Percentiles rank a stretch among this genome's conserved stretches.
Evolutionary conservation across 2,797 vertebrate genomes (phyloP).

Genomic region (Cygnus olor): DNA sequence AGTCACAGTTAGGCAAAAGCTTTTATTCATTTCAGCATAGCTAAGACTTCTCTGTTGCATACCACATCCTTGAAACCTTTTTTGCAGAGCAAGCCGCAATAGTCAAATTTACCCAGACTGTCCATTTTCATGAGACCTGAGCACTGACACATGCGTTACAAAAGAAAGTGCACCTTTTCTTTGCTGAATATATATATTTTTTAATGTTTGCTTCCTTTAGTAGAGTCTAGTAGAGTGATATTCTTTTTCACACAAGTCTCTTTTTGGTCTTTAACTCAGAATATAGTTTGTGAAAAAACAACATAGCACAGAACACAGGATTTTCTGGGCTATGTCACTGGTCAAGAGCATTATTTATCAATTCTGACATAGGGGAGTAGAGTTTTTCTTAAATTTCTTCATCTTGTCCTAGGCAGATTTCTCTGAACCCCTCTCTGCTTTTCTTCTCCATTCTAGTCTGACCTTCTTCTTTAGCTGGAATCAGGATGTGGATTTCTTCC

Average conservation of each 20-base stretch:
- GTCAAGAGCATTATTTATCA: slow-evolving; percentile 56
- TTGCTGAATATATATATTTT: neutral
- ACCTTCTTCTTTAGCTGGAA: neutral
- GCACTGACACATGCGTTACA: neutral
- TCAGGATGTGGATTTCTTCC: slow-evolving; percentile 5
- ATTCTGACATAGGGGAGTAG: slow-evolving; percentile 28
- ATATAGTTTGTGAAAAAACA: slow-evolving; percentile 45
- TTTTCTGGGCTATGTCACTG: slow-evolving; percentile 69
- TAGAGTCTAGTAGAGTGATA: neutral
- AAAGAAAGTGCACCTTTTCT: neutral
- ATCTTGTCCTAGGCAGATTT: neutral
- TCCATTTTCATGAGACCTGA: neutral
- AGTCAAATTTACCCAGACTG: neutral
- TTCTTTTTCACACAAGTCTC: neutral
- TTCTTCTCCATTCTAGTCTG: slow-evolving; percentile 21
- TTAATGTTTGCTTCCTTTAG: neutral
- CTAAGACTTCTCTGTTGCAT: neutral
- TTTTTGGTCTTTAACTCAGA: slow-evolving; percentile 29
- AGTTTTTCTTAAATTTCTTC: slow-evolving; percentile 47
- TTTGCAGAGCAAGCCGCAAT: neutral
- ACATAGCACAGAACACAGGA: neutral
- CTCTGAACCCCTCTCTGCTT: neutral
- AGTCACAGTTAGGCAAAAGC: neutral
- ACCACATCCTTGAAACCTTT: neutral
- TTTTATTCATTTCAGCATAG: neutral